phyloP scores from a whole-genome alignment of 2,888 invertebrate genomes.

The Nephrotoma flavescens region DNA sequence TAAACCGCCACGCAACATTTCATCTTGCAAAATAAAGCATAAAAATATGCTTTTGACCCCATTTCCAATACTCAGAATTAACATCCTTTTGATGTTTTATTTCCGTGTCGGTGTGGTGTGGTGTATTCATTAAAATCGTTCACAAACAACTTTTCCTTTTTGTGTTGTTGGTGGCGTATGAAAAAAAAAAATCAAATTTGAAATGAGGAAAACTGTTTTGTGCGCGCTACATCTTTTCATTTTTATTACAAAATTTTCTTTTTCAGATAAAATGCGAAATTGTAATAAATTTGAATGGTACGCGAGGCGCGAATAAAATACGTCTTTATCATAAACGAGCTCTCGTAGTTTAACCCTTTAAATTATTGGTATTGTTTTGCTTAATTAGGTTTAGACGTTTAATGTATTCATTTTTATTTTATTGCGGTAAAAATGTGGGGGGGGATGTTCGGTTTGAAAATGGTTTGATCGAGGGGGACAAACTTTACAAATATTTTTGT shows the following conservation, averaged over 20 bases:
- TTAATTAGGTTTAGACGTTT: too few species aligned
- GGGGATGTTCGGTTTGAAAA: too few species aligned
- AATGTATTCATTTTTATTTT: too few species aligned
- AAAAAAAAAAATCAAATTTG: neutral
- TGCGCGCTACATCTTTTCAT: neutral
- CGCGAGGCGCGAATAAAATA: neutral
- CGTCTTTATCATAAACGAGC: too few species aligned
- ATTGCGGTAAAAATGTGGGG: too few species aligned
- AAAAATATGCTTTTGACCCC: neutral
- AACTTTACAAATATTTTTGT: too few species aligned
- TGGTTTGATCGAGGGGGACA: too few species aligned
- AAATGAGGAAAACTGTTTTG: neutral
- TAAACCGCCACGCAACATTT: too few species aligned
- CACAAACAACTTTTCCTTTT: neutral
- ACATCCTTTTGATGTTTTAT: neutral
- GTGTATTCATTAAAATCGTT: neutral
- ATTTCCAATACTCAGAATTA: neutral
- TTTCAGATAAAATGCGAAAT: neutral
- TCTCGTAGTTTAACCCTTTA: too few species aligned
- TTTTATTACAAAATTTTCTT: neutral
- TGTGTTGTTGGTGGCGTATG: too few species aligned
- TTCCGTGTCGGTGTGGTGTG: neutral
- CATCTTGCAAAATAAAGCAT: neutral
- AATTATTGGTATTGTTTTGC: too few species aligned
- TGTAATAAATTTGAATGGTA: neutral